Evolutionary conservation across 2,888 invertebrate genomes (phyloP), one percentile per base, ranked within the genome.

Genomic region (Phania funesta): DNA sequence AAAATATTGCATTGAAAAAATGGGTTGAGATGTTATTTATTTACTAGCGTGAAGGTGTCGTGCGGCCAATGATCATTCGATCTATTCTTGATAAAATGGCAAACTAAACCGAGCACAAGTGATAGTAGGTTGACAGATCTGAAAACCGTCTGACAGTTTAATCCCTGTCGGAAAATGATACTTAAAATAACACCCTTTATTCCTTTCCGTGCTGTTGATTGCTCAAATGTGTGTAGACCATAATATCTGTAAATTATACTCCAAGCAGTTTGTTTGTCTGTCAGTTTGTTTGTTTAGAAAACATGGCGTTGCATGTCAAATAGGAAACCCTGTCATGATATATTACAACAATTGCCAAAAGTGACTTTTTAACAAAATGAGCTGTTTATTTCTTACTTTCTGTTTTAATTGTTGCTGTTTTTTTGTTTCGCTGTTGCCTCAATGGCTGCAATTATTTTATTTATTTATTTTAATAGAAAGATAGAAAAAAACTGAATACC

Each of bases 301-400:
- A 44, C 41, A 60, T 76, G 58, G 32, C 32, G n/a, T 60, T 64
- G 48, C 75, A 75, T 75, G 65, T 65, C 56, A 67, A 76, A n/a
- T 18, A 0, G 32, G 26, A 68, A 50, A 58, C 67, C 32, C 52
- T 50, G 67, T 50, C 58, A 67, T 58, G 48, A 75, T 41, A 75
- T 50, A 75, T 75, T 67, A 41, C 76, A 68, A 60, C 60, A 60
- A 41, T 76, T 76, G 67, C 67, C 67, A 76, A 68, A 68, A 68
- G 76, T 67, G 65, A 58, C 41, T 38, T 75, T 67, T 58, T 32
- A 65, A 58, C 65, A 65, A 67, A 75, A 58, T 58, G 48, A 58
- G 26, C 41, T 50, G 52, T 32, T 50, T 76, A 67, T 60, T 29
- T 24, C 29, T 48, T n/a, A n/a, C 9, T 32, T 29, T 16, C 38